phyloP scores from a whole-genome alignment of 37 sponge, comb jelly and placozoan genomes.

The Agelas oroides region DNA sequence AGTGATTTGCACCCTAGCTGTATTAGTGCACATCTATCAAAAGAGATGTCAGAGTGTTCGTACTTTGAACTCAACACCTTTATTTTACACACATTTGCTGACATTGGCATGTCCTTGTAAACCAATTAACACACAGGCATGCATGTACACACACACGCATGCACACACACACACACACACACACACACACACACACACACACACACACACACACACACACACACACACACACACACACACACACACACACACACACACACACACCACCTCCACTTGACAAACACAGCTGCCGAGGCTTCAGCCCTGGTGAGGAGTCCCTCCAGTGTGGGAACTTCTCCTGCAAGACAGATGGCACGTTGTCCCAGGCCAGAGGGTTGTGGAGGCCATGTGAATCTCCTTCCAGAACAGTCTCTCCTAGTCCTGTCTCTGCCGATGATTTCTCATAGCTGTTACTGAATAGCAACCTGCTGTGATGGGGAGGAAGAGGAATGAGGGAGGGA shows the following conservation, averaged over 20 bases:
- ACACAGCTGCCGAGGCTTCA: not conserved
- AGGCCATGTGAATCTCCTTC: conserved; percentile 44
- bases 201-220: conserved; percentile 38
- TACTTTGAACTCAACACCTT: too few species aligned
- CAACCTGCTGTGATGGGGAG: not conserved
- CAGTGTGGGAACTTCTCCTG: conserved; percentile 72
- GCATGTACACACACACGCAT: conserved; percentile 12
- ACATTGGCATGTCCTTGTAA: too few species aligned
- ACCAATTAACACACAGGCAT: conserved; percentile 23
- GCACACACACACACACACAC: conserved; percentile 10
- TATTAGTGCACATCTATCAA: too few species aligned
- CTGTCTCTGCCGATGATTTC: not conserved
- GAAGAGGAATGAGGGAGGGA: not conserved
- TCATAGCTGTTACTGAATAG: conserved; percentile 29
- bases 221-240: conserved; percentile 26
- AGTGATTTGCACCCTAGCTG: too few species aligned
- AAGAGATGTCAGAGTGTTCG: too few species aligned
- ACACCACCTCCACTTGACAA: conserved; percentile 22
- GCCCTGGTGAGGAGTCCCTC: conserved; percentile 42
- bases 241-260: conserved; percentile 51
- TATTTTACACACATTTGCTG: not conserved
- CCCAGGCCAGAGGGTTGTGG: conserved; percentile 80
- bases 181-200: conserved; percentile 36
- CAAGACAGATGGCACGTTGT: conserved; percentile 50
- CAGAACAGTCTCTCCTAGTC: not conserved